Base-by-base conservation (phyloP, 2,888 invertebrate genomes). In the Mimachlamys varia region DNA sequence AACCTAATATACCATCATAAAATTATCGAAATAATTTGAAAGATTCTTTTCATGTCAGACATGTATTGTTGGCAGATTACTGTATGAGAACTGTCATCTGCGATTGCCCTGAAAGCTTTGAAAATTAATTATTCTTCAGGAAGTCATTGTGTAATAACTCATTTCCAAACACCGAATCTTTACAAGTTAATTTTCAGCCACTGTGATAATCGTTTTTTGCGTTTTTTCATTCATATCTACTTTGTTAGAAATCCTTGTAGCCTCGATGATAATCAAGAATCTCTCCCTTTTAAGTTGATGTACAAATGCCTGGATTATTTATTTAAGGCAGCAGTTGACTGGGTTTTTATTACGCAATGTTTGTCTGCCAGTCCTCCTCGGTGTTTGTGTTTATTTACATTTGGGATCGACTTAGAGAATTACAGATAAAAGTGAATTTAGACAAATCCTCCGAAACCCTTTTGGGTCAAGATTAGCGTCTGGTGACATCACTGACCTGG, bases 21-120 rank as follows among this genome's bases (percentile, higher is more conserved):
- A 76, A 27, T 76, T 76, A 76, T 76, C 33, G 76, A 76, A 76
- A 76, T 76, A 76, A 76, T 76, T 76, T 76, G 15, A 76, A 76
- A 76, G 76, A 33, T 76, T 76, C 12, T 10, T 33, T 76, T 76
- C 13, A 76, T 76, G 76, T 76, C 76, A 76, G 33, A 76, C 15
- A 15, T 33, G 27, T 33, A 76, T 76, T 76, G 76, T 76, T 15
- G 12, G 10, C 76, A 12, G 76, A 12, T 10, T 33, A 33, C 0
- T 76, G 76, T 76, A 33, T 76, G 76, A 19, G 62, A 76, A 76
- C 76, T 76, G 76, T 33, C 76, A 22, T 76, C 76, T 76, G 19
- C 17, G 33, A 76, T 76, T 33, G 27, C 76, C 76, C 76, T 76
- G 76, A 76, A 76, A 76, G 76, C 76, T 76, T 76, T 76, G 33